Conservation (phyloP, 2,888 invertebrate species). For the Drosophila quasianomalipes region DNA sequence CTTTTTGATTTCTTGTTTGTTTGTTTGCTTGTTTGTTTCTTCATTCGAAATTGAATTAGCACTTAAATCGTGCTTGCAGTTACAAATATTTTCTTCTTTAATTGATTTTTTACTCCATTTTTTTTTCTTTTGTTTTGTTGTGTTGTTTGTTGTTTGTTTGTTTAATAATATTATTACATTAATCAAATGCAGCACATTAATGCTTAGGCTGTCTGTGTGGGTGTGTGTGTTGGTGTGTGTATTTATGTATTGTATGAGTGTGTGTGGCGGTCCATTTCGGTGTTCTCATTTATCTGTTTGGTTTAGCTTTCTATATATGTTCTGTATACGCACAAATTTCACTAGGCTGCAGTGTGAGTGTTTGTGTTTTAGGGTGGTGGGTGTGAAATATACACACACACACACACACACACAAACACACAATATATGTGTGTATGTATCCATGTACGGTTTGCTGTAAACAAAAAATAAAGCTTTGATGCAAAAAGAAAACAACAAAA, state of each 20-base stretch:
- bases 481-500: not conserved
- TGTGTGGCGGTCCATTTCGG: constrained; percentile 65
- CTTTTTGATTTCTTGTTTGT: constrained; percentile 38
- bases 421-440: constrained; percentile 14
- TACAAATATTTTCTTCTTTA: constrained; percentile 34
- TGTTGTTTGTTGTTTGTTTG: not conserved
- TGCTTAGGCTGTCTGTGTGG: constrained; percentile 65
- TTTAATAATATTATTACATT: constrained; percentile 59
- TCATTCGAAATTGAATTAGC: constrained; percentile 51
- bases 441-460: constrained; percentile 1
- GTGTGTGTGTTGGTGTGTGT: constrained; percentile 20
- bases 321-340: constrained; percentile 27
- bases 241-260: constrained; percentile 18
- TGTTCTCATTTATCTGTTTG: constrained; percentile 62
- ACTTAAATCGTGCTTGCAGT: constrained; percentile 45
- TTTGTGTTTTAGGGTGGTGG: constrained; percentile 40
- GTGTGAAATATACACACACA: constrained; percentile 26
- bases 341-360: constrained; percentile 20
- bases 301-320: constrained; percentile 53
- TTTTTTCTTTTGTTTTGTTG: constrained; percentile 6
- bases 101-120: constrained; percentile 26
- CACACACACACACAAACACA: constrained; percentile 31
- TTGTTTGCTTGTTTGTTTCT: constrained; percentile 4
- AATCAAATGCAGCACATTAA: constrained; percentile 75
- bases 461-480: not conserved